Percentiles rank a stretch among this genome's conserved stretches.
These are phyloP conservation scores for Connochaetes taurinus DNA, from an alignment of 2,113 vertebrate genomes.

Conservation along the genomic window DNA sequence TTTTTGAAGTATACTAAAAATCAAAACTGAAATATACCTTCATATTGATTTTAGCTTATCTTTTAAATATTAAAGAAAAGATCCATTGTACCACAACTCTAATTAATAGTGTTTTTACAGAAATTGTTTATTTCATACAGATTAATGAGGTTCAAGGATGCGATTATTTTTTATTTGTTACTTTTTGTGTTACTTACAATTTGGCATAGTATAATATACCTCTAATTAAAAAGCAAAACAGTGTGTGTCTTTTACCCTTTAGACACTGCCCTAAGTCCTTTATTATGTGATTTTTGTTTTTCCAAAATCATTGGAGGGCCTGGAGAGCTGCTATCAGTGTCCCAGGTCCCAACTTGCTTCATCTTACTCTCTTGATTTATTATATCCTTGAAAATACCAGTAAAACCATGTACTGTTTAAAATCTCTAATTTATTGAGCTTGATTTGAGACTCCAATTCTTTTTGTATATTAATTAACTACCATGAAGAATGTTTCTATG, in stretches of 20 bases:
- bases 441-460: neutral
- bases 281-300: neutral
- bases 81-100: neutral
- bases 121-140: neutral
- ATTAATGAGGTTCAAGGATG: neutral
- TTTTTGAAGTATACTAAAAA: neutral
- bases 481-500: neutral
- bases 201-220: neutral
- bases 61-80: neutral
- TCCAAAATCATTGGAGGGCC: neutral
- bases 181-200: neutral
- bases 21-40: neutral
- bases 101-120: neutral
- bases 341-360: neutral
- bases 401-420: neutral
- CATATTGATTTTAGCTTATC: neutral
- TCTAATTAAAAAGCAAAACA: neutral
- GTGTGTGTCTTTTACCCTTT: neutral
- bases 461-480: neutral
- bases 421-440: neutral
- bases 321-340: neutral
- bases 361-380: neutral
- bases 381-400: neutral
- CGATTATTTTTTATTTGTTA: neutral
- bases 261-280: neutral